These are phyloP conservation scores for Idaea straminata DNA, from an alignment of 2,888 invertebrate genomes.

Conservation along the genomic window DNA sequence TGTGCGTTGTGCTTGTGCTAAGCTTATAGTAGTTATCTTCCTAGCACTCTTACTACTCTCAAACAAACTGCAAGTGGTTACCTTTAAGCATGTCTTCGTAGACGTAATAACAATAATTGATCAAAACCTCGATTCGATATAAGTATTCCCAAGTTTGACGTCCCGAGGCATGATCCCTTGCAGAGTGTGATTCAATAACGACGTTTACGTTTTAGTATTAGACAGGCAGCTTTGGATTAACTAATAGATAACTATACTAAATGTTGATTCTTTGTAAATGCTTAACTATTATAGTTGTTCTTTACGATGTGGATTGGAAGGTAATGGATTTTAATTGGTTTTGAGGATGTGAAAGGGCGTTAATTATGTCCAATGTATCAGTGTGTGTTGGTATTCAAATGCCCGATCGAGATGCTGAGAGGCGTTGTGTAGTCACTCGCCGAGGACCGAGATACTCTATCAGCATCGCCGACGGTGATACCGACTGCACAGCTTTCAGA, in stretches of 20 bases:
- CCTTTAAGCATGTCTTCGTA: conserved; percentile 61
- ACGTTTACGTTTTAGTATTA: conserved; percentile 49
- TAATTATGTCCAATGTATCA: conserved; percentile 60
- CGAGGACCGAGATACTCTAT: conserved; percentile 72
- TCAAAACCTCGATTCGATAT: conserved; percentile 52
- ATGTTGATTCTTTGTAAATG: conserved; percentile 75
- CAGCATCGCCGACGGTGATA: conserved; percentile 71
- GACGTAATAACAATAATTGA: conserved; percentile 40
- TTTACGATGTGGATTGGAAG: conserved; percentile 78
- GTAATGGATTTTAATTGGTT: conserved; percentile 78
- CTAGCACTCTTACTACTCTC: conserved; percentile 58
- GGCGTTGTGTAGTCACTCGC: conserved; percentile 59
- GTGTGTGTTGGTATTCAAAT: conserved; percentile 88
- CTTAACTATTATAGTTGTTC: conserved; percentile 77
- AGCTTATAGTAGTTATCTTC: conserved; percentile 71
- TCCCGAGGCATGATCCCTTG: conserved; percentile 72
- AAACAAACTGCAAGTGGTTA: conserved; percentile 76
- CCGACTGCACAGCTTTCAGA: conserved; percentile 63
- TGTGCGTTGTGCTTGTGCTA: conserved; percentile 80
- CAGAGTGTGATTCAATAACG: conserved; percentile 65
- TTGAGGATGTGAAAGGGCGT: conserved; percentile 76
- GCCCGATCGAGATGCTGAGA: conserved; percentile 80
- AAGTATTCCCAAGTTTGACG: conserved; percentile 55
- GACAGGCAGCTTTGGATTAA: conserved; percentile 69
- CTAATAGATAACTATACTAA: conserved; percentile 67